A percentile compares a stretch with the other conserved stretches of the same genome.
phyloP scores from a whole-genome alignment of 2,113 vertebrate genomes.

The Leptocoma aspasia region DNA sequence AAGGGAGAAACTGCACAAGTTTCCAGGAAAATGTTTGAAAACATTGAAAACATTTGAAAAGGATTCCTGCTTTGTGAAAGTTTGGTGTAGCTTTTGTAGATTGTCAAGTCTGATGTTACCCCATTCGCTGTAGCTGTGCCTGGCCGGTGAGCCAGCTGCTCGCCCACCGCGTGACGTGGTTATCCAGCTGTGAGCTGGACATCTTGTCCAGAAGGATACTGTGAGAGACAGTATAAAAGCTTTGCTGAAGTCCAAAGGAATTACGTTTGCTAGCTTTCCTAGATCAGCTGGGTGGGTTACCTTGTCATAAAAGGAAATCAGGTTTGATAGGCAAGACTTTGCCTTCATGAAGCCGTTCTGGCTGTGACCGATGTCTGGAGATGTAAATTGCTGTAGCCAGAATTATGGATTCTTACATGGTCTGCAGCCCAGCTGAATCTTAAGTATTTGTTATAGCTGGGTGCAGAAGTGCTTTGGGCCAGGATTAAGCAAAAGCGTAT shows the following conservation, averaged over 20 bases:
- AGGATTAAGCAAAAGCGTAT: neutral
- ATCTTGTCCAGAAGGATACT: neutral
- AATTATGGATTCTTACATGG: neutral
- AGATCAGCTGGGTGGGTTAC: neutral
- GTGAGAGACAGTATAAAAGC: neutral
- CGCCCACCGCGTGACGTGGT: rapidly evolving
- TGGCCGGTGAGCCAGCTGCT: neutral
- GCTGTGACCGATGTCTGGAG: neutral
- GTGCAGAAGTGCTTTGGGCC: neutral
- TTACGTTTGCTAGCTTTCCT: neutral
- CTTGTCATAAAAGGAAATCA: neutral
- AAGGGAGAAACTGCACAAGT: neutral
- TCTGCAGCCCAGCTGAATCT: neutral
- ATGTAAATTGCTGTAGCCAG: neutral
- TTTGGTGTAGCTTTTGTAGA: neutral
- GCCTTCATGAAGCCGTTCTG: neutral
- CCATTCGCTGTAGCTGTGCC: neutral
- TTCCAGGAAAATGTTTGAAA: neutral
- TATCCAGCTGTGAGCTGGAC: neutral
- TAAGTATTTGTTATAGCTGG: neutral
- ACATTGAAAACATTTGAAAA: too few relatives aligned
- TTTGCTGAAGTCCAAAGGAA: neutral
- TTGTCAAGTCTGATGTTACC: neutral
- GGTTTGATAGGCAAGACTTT: neutral
- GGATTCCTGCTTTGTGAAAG: neutral